These are phyloP conservation scores for Alloplasta piceator DNA, from an alignment of 2,888 invertebrate genomes.

Conservation along the genomic window DNA sequence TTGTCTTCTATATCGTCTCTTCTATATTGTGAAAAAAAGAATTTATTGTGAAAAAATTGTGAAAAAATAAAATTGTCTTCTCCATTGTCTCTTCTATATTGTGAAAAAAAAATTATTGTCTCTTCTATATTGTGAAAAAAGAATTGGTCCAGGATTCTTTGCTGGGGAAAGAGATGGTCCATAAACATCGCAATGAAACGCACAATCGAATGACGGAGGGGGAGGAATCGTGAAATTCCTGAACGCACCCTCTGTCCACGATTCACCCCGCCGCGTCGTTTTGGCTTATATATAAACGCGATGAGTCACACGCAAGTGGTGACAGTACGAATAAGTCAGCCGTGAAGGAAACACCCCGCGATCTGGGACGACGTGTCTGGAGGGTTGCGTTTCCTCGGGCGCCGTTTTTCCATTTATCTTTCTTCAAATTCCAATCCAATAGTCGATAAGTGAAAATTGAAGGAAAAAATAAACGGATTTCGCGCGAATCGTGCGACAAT, in stretches of 20 bases:
- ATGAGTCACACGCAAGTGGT: slow-evolving; percentile 61
- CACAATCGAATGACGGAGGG: slow-evolving; percentile 27
- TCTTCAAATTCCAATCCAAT: slow-evolving; percentile 15
- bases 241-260: slow-evolving; percentile 20
- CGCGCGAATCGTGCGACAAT: neutral
- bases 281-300: neutral
- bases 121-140: slow-evolving; percentile 18
- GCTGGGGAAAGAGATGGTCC: slow-evolving; percentile 28
- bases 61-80: no score
- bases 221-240: slow-evolving; percentile 39
- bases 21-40: no score
- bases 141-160: no score
- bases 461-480: neutral
- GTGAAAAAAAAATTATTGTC: no score
- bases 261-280: slow-evolving; percentile 14
- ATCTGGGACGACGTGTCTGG: slow-evolving; percentile 13
- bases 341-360: slow-evolving; percentile 52
- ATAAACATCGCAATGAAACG: slow-evolving; percentile 56
- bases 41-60: slow-evolving; percentile 26
- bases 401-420: neutral
- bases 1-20: no score
- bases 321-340: slow-evolving; percentile 62
- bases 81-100: no score
- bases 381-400: slow-evolving; percentile 44
- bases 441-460: neutral